Conservation (phyloP, 2,797 vertebrate species). For the Myotis findleyi region DNA sequence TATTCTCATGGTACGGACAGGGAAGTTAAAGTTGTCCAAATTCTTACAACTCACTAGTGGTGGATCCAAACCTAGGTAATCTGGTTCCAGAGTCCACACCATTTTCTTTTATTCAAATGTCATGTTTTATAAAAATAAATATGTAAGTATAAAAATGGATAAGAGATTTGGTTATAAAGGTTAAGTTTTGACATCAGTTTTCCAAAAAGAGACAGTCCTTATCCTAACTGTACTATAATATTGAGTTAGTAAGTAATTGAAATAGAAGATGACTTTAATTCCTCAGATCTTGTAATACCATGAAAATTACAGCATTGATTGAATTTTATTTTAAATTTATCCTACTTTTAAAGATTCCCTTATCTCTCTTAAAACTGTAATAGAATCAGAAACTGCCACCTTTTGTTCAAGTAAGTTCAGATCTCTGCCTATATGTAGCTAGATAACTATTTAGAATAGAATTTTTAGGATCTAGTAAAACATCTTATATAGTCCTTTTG, state of each 20-base stretch:
- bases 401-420: slow-evolving; percentile 43
- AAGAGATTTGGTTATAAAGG: background rate
- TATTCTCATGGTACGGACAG: background rate
- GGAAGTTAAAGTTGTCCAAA: background rate
- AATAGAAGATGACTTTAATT: slow-evolving; percentile 18
- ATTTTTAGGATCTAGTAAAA: slow-evolving; percentile 16
- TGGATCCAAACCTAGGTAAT: background rate
- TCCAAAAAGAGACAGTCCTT: background rate
- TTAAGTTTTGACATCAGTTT: slow-evolving; percentile 23
- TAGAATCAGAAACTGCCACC: slow-evolving; percentile 47
- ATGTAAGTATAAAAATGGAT: background rate
- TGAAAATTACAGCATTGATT: background rate
- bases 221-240: background rate
- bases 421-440: background rate
- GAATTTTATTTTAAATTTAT: slow-evolving; percentile 57
- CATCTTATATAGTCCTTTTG: background rate
- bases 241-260: slow-evolving; percentile 40
- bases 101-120: slow-evolving; percentile 38
- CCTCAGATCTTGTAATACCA: slow-evolving; percentile 22
- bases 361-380: slow-evolving; percentile 42
- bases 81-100: background rate
- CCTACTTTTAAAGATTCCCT: background rate
- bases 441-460: background rate
- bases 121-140: slow-evolving; percentile 43
- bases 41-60: background rate